Conservation (phyloP, 2,888 invertebrate genomes). For the Sesia apiformis region DNA sequence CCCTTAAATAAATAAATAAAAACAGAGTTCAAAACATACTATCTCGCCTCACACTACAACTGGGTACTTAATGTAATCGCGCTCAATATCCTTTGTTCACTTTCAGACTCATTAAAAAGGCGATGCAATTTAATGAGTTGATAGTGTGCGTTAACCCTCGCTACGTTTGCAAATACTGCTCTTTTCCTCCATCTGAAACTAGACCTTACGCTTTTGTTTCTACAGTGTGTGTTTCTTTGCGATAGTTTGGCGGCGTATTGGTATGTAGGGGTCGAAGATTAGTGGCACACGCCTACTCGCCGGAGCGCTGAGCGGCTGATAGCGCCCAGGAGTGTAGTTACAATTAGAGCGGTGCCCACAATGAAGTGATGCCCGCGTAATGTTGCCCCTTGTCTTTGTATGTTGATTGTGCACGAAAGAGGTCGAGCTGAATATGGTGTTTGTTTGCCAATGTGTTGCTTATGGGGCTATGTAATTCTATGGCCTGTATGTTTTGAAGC, state of each 20-base stretch:
- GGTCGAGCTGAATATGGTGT: constrained; percentile 27
- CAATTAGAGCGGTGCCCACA: constrained; percentile 74
- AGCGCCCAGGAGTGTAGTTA: constrained; percentile 73
- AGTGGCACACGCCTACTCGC: constrained; percentile 71
- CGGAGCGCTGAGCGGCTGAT: constrained; percentile 72
- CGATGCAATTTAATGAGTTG: constrained; percentile 75
- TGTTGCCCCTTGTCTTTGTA: constrained; percentile 69
- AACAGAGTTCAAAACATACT: not conserved
- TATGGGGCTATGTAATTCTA: not conserved
- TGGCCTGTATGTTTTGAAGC: constrained; percentile 1
- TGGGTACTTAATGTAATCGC: constrained; percentile 71
- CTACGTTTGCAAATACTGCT: constrained; percentile 65
- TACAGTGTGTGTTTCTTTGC: constrained; percentile 26
- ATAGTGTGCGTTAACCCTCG: constrained; percentile 74
- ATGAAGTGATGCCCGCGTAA: constrained; percentile 72
- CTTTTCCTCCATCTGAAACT: constrained; percentile 15
- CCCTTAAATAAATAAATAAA: no score
- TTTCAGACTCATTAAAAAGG: constrained; percentile 75
- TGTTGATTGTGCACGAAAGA: constrained; percentile 67
- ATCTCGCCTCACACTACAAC: constrained; percentile 41
- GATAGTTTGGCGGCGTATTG: constrained; percentile 39
- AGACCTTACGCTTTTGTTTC: constrained; percentile 21
- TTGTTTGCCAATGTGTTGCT: constrained; percentile 3
- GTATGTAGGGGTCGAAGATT: constrained; percentile 74
- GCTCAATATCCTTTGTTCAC: constrained; percentile 73